Evolutionary conservation across 2,888 invertebrate genomes (phyloP).

Genomic region (Oscheius sp.): DNA sequence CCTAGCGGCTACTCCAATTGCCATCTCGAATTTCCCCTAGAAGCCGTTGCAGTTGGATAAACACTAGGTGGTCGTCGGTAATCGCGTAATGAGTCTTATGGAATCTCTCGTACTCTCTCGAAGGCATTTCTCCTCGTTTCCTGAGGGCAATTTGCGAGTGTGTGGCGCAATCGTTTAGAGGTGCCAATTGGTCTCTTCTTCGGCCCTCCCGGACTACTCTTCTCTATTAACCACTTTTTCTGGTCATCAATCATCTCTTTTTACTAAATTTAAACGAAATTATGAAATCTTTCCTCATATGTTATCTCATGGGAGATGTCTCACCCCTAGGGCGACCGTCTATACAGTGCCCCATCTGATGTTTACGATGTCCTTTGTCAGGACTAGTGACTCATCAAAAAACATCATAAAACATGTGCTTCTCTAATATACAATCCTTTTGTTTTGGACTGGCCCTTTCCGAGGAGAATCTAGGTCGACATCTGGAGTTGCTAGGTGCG

Average conservation of each 20-base stretch:
- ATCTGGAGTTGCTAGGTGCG: no score
- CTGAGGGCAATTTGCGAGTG: constrained; percentile 28
- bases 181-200: constrained; percentile 33
- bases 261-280: neutral
- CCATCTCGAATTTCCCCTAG: constrained; percentile 27
- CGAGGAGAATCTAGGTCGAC: no score
- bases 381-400: no score
- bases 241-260: neutral
- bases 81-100: constrained; percentile 25
- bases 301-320: neutral
- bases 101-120: neutral
- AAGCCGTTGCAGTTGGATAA: neutral
- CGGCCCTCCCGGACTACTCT: constrained; percentile 5
- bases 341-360: no score
- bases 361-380: no score
- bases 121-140: constrained; percentile 7
- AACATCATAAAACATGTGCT: no score
- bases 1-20: constrained; percentile 22
- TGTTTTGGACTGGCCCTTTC: no score
- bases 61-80: constrained; percentile 11
- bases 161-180: constrained; percentile 34
- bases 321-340: neutral
- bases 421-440: no score
- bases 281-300: neutral
- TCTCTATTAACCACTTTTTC: constrained; percentile 22